Conservation (phyloP, 53 echinoderm and acorn worm genomes). For the Crossaster papposus region DNA sequence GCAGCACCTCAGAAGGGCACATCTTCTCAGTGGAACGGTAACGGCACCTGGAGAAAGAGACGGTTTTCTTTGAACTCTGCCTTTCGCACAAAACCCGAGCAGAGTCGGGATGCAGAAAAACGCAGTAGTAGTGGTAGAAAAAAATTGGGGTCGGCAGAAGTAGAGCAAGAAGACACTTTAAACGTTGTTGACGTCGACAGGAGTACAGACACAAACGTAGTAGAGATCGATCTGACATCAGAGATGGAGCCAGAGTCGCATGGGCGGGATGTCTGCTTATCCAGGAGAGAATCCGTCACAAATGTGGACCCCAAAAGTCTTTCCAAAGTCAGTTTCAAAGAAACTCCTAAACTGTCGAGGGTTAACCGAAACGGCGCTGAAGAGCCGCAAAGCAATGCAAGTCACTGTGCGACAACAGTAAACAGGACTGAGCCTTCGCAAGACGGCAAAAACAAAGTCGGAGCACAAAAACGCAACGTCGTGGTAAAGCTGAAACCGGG, state of each 20-base stretch:
- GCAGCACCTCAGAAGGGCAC: not conserved
- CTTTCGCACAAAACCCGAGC: not conserved
- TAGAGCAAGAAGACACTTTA: not conserved
- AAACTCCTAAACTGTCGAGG: not conserved
- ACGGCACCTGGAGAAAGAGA: not conserved
- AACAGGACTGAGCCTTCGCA: not conserved
- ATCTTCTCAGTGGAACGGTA: constrained; percentile 3
- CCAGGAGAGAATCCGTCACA: not conserved
- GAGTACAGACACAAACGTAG: not conserved
- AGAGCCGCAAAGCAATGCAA: not conserved
- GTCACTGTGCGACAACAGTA: not conserved
- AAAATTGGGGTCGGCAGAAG: not conserved
- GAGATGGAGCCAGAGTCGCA: not conserved
- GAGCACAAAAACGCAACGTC: not conserved
- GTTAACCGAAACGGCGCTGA: not conserved
- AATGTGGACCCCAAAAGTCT: not conserved
- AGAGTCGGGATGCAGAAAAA: not conserved
- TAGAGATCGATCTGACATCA: constrained; percentile 6
- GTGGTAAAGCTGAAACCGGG: not conserved
- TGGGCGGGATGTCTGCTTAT: too few species aligned
- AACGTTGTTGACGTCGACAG: not conserved
- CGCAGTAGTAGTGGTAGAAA: not conserved
- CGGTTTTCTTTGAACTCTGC: not conserved
- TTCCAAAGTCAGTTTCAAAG: not conserved
- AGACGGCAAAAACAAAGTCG: not conserved